These are phyloP conservation scores for Malacoctenus gilli DNA, from an alignment of 2,797 vertebrate genomes.

Conservation along the genomic window DNA sequence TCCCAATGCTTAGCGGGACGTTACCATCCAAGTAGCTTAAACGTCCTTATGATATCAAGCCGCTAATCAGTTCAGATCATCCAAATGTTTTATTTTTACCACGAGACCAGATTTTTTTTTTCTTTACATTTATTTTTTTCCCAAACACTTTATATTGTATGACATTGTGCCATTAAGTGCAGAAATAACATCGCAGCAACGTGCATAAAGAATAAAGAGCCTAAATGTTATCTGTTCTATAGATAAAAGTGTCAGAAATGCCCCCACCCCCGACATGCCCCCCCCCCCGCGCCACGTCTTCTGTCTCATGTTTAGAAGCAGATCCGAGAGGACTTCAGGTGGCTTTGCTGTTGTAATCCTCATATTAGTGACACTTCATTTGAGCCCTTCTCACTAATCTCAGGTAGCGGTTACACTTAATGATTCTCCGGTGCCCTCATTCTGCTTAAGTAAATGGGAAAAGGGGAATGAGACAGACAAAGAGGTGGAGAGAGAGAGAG, in stretches of 20 bases:
- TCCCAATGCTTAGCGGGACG: not conserved
- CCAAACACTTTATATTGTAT: not conserved
- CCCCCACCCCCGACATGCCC: constrained; percentile 18
- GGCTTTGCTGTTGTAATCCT: constrained; percentile 84
- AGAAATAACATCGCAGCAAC: not conserved
- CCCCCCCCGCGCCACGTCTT: constrained; percentile 21
- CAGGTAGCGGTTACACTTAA: constrained; percentile 84
- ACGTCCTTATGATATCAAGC: no score
- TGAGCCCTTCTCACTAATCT: constrained; percentile 82
- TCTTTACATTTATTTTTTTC: no score
- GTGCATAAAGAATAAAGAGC: constrained; percentile 20
- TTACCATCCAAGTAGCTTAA: no score
- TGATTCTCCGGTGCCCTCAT: constrained; percentile 79
- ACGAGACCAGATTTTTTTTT: not conserved
- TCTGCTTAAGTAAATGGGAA: constrained; percentile 79
- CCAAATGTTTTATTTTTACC: no score
- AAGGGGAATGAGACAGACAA: constrained; percentile 76
- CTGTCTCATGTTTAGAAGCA: constrained; percentile 59
- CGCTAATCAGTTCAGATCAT: no score
- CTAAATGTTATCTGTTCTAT: constrained; percentile 6
- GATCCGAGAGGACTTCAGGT: constrained; percentile 77
- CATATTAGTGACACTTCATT: constrained; percentile 87
- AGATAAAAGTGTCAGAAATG: constrained; percentile 38
- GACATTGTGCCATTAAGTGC: not conserved
- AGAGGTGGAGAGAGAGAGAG: constrained; percentile 53